Base-by-base conservation (phyloP, 2,797 vertebrate species). In the Luscinia luscinia region DNA sequence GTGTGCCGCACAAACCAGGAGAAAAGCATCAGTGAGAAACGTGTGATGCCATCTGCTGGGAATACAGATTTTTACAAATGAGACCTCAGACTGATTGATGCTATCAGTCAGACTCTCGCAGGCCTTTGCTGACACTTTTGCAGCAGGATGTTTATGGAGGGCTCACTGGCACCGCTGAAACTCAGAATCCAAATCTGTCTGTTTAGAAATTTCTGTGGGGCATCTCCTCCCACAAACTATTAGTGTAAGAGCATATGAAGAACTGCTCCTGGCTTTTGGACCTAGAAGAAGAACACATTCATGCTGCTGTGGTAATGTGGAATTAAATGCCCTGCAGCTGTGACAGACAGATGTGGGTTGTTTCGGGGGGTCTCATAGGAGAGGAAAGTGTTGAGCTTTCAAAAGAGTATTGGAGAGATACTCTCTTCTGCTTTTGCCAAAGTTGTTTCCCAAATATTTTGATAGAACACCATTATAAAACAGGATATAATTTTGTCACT, bases 21-120 rank as follows among this genome's bases (percentile, higher is more conserved):
- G 24, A 34, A 58, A 58, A 48, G 14, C 5, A 38, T 28, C 45
- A 30, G 5, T 21, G 54, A 48, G 54, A 48, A 90, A 84, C 43
- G 14, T 15, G 45, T 77, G 54, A 64, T 92, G 91, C 94, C 91
- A 94, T 84, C 94, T 96, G 3, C 90, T 59, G 90, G 82, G 74
- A 66, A 84, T 8, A 0, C 4, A 30, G 28, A 43, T 73, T 63
- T 90, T 94, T 79, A 62, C 30, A 24, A 12, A 11, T 12, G 52
- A 27, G 28, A 45, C 5, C 22, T 4, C 6, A 10, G 13, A 12
- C 27, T 34, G 55, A 36, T 23, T 7, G 59, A 40, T 26, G 38
- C 4, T 6, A 8, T 40, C 41, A 38, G 22, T n/a, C 4, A 38
- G 63, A 30, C 27, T n/a, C 11, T 19, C 20, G 18, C 46, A 27